A percentile compares a stretch with the other conserved stretches of the same genome.
These are phyloP conservation scores for Andrena chrysosceles DNA, from an alignment of 2,888 invertebrate genomes.

Conservation along the genomic window DNA sequence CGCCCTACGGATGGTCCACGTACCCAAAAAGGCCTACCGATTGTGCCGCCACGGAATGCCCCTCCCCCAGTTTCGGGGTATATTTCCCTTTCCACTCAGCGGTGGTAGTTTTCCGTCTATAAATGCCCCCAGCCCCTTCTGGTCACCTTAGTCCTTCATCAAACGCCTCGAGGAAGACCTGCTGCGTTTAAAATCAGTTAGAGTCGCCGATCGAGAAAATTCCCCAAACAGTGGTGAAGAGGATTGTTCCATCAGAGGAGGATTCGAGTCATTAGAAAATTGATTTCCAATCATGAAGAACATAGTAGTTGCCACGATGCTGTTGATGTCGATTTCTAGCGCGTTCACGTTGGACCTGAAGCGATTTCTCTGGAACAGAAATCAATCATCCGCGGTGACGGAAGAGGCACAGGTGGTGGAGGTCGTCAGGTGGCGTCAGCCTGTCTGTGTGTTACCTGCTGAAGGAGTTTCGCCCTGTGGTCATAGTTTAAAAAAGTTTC, in stretches of 20 bases:
- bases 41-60: conserved; percentile 2
- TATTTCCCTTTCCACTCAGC: conserved; percentile 18
- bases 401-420: conserved; percentile 49
- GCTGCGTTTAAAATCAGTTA: not conserved
- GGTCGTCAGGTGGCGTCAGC: conserved; percentile 72
- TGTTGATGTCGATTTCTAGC: conserved; percentile 8
- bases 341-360: conserved; percentile 31
- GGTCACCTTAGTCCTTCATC: conserved; percentile 14
- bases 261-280: not conserved
- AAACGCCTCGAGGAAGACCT: not conserved
- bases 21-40: not conserved
- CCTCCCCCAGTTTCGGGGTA: not conserved
- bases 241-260: not conserved
- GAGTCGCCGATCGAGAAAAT: not conserved
- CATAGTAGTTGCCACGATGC: not conserved
- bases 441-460: conserved; percentile 67
- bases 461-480: conserved; percentile 57
- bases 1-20: conserved; percentile 28
- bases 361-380: conserved; percentile 45
- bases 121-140: conserved; percentile 23
- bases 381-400: not conserved
- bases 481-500: conserved; percentile 24
- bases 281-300: conserved; percentile 32
- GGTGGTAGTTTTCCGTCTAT: conserved; percentile 32
- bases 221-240: not conserved